Evolutionary conservation across 92 coral and sea anemone genomes (phyloP).

Genomic region (Montipora capitata): DNA sequence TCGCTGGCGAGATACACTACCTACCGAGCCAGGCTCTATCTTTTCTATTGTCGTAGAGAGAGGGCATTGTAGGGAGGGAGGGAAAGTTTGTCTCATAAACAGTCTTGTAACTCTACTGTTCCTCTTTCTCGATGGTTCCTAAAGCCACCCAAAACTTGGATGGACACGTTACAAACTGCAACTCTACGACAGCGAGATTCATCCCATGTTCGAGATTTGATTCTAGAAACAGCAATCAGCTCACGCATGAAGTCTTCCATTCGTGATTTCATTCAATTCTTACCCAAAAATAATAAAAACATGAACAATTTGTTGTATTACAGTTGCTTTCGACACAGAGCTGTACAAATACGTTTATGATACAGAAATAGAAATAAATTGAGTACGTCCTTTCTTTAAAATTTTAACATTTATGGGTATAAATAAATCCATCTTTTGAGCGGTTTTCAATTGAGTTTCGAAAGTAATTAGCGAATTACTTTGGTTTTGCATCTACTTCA

Average conservation of each 20-base stretch:
- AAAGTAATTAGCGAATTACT: too few relatives aligned
- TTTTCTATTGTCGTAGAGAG: too few relatives aligned
- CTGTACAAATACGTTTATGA: neutral
- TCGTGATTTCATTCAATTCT: neutral
- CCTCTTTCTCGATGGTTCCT: too few relatives aligned
- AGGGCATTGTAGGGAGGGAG: too few relatives aligned
- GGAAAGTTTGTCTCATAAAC: too few relatives aligned
- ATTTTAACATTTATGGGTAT: conserved; percentile 10
- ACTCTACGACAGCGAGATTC: neutral
- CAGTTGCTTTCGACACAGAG: neutral
- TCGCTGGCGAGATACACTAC: too few relatives aligned
- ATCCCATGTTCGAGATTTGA: neutral
- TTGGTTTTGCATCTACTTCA: too few relatives aligned
- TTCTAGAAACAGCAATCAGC: neutral
- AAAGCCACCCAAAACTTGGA: too few relatives aligned
- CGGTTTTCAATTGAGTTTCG: too few relatives aligned
- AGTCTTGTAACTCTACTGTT: too few relatives aligned
- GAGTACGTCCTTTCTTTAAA: neutral
- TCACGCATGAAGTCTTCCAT: conserved; percentile 4
- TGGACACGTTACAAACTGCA: neutral
- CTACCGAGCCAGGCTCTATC: too few relatives aligned
- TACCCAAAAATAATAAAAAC: neutral
- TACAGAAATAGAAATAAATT: conserved; percentile 15
- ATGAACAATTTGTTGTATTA: neutral
- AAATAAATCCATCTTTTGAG: conserved; percentile 28